A percentile compares a stretch with the other conserved stretches of the same genome.
Conservation (phyloP, 2,797 vertebrate genomes). For the Hemibagrus guttatus region DNA sequence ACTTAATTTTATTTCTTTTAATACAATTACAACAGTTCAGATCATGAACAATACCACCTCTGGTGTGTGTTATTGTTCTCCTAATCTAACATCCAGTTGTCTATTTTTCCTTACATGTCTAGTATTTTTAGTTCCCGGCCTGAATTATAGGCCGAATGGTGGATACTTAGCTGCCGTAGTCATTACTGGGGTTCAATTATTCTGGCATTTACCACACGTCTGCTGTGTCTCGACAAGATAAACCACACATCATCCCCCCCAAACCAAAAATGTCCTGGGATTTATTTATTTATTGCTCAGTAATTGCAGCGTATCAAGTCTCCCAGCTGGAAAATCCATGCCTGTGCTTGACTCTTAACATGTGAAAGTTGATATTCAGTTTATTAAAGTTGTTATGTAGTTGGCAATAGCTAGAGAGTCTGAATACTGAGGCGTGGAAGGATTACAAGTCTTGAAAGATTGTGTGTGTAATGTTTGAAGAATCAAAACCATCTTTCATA, state of each 20-base stretch:
- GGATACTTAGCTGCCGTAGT: background rate
- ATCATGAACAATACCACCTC: no score
- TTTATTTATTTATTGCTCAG: conserved; percentile 43
- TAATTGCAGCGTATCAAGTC: conserved; percentile 47
- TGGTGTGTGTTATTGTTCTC: no score
- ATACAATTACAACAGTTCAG: no score
- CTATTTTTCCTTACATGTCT: no score
- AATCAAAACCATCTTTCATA: conserved; percentile 11
- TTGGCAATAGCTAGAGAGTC: background rate
- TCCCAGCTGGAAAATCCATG: conserved; percentile 12
- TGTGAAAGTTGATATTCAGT: conserved; percentile 8
- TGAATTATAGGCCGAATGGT: background rate
- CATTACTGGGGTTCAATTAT: conserved; percentile 24
- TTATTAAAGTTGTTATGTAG: background rate
- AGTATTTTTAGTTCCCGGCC: conserved; percentile 8
- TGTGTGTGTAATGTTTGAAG: background rate
- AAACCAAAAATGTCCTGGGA: conserved; percentile 1
- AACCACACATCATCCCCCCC: conserved; percentile 20
- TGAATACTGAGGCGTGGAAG: conserved; percentile 6
- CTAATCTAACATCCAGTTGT: no score
- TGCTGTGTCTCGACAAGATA: conserved; percentile 17
- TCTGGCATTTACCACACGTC: background rate
- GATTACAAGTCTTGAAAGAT: background rate
- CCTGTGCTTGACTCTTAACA: background rate
- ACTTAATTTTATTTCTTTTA: no score